Base-by-base conservation (phyloP, 2,888 invertebrate species). In the Neoitamus cyanurus region DNA sequence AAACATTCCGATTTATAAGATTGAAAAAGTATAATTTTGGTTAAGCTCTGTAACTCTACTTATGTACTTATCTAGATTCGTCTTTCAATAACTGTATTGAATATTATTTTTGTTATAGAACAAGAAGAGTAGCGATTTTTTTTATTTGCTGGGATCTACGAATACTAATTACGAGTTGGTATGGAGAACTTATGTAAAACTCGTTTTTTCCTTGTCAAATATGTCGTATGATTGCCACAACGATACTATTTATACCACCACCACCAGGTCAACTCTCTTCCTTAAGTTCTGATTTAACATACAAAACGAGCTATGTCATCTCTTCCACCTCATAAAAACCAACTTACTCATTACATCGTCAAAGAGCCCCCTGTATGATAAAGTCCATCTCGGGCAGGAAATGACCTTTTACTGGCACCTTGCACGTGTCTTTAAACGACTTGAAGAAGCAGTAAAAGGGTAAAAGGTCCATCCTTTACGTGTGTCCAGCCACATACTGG, bases 401-500 rank as follows among this genome's bases (percentile, higher is more conserved):
- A 82, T 82, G 82, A 82, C 82, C 82, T 69, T 28, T 82, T 69
- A 69, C 69, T 34, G 28, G 20, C 36, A 82, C 69, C 82, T 78
- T 42, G 36, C 82, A 82, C 82, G 82, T 82, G 82, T 82, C 69
- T 25, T 28, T 31, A 28, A 36, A 68, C 31, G 46, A 82, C 68
- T 82, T 68, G 4, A 48, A 48, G 82, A 36, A 69, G 28, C 31
- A 36, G 36, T 82, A 34, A 69, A 36, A 34, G 69, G 82, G 69
- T 69, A 46, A 82, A 69, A 69, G 69, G 69, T 82, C 69, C 82
- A 82, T 82, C 37, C 48, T 20, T 58, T 58, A 36, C 69, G 82
- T 69, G 69, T 69, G 82, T 82, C 82, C 82, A 82, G 82, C 34
- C 36, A 42, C 36, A 25, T 1, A 69, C 58, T 20, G 58, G 20